A percentile compares a stretch with the other conserved stretches of the same genome.
Evolutionary conservation across 2,113 vertebrate species (phyloP).

Genomic region (Zootoca vivipara): DNA sequence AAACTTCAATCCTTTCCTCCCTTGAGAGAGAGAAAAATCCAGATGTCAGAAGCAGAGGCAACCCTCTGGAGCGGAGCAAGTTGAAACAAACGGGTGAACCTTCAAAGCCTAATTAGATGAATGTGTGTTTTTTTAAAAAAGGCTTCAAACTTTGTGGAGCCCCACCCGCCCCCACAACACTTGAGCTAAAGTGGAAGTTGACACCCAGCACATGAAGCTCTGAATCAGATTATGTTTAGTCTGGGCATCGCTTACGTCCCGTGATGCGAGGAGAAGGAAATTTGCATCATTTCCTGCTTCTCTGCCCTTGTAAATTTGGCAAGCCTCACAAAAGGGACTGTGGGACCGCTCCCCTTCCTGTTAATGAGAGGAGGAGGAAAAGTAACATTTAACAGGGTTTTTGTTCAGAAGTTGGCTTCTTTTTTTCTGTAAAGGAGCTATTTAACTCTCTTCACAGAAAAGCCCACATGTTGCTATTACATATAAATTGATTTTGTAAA

Average conservation of each 20-base stretch:
- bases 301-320: constrained; percentile 60
- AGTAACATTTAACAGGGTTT: not conserved
- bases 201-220: constrained; percentile 58
- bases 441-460: not conserved
- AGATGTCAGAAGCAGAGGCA: not conserved
- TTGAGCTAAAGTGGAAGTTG: constrained; percentile 29
- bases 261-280: constrained; percentile 74
- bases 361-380: not conserved
- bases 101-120: accelerated
- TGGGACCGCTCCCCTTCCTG: constrained; percentile 70
- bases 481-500: not conserved
- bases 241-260: constrained; percentile 80
- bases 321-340: constrained; percentile 48
- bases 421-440: constrained; percentile 31
- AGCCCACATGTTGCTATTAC: not conserved
- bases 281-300: constrained; percentile 79
- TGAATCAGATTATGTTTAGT: constrained; percentile 77
- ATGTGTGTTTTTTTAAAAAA: not conserved
- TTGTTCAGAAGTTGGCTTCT: not conserved
- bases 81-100: accelerated
- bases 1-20: not conserved
- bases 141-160: no score
- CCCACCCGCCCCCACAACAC: not conserved
- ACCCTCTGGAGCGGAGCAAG: accelerated
- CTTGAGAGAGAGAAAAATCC: not conserved